A percentile compares a stretch with the other conserved stretches of the same genome.
Conservation (phyloP, 2,888 invertebrate species). For the Palloptera scutellata region DNA sequence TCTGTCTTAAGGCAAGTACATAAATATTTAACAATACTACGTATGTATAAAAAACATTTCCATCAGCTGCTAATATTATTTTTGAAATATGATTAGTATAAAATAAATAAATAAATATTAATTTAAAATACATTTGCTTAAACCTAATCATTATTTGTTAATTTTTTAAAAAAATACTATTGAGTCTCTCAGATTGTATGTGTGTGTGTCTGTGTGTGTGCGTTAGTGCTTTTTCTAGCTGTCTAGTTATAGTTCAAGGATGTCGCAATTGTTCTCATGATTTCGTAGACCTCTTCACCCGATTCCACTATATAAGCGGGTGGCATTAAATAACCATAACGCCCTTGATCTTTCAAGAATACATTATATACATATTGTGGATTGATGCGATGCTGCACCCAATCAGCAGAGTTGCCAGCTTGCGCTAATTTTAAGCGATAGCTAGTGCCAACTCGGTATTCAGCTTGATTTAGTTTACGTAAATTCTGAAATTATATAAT, state of each 20-base stretch:
- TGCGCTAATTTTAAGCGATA: slow-evolving; percentile 56
- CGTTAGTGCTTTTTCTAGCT: too few relatives aligned
- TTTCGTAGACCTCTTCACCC: slow-evolving; percentile 57
- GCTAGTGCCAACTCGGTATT: slow-evolving; percentile 56
- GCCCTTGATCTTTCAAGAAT: slow-evolving; percentile 59
- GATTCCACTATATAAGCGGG: slow-evolving; percentile 58
- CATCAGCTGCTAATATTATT: neutral
- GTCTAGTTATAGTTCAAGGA: slow-evolving; percentile 38
- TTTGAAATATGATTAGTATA: slow-evolving; percentile 10
- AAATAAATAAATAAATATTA: slow-evolving; percentile 9
- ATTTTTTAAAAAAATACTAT: too few relatives aligned
- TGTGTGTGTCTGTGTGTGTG: too few relatives aligned
- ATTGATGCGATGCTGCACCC: slow-evolving; percentile 54
- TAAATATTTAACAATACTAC: too few relatives aligned
- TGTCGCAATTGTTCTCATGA: slow-evolving; percentile 55
- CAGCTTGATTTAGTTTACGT: slow-evolving; percentile 54
- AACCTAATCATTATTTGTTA: neutral
- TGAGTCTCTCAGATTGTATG: too few relatives aligned
- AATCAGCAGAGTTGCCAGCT: slow-evolving; percentile 60
- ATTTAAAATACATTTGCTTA: slow-evolving; percentile 10
- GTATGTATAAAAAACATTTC: too few relatives aligned
- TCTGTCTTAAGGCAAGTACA: too few relatives aligned
- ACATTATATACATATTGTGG: slow-evolving; percentile 58
- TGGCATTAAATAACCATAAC: slow-evolving; percentile 60
- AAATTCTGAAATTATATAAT: slow-evolving; percentile 44